Conservation (phyloP, 35 echinoderm and acorn worm species). For the Acanthaster planci region DNA sequence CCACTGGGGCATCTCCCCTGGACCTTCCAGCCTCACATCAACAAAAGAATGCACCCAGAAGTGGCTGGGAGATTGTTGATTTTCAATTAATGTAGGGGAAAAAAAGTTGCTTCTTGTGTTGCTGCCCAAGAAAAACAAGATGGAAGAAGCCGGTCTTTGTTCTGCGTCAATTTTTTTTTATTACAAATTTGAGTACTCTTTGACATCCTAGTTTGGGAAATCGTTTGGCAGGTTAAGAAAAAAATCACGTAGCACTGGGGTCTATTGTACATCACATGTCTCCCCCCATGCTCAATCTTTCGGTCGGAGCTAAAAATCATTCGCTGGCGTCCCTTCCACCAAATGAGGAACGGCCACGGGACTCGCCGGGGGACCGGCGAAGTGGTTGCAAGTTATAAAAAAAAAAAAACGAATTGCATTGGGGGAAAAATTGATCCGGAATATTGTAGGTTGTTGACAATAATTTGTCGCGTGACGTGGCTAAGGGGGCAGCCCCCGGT, state of each 20-base stretch:
- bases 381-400: not conserved
- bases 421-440: conserved; percentile 28
- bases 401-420: conserved; percentile 22
- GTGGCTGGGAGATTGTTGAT: not conserved
- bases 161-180: too few species aligned
- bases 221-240: too few species aligned
- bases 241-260: too few species aligned
- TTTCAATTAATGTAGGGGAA: conserved; percentile 9
- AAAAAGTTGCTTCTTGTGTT: not conserved
- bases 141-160: not conserved
- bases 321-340: not conserved
- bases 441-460: conserved; percentile 27
- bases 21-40: conserved; percentile 19
- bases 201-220: too few species aligned
- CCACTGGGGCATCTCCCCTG: not conserved
- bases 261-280: too few species aligned
- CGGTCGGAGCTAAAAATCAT: not conserved
- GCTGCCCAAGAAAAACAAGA: conserved; percentile 14
- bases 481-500: not conserved
- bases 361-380: not conserved
- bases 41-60: conserved; percentile 22
- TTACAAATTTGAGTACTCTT: too few species aligned
- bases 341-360: not conserved
- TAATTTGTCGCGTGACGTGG: conserved; percentile 27
- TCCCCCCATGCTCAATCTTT: too few species aligned